These are phyloP conservation scores for Spialia ferax DNA, from an alignment of 2,888 invertebrate genomes.

Conservation along the genomic window DNA sequence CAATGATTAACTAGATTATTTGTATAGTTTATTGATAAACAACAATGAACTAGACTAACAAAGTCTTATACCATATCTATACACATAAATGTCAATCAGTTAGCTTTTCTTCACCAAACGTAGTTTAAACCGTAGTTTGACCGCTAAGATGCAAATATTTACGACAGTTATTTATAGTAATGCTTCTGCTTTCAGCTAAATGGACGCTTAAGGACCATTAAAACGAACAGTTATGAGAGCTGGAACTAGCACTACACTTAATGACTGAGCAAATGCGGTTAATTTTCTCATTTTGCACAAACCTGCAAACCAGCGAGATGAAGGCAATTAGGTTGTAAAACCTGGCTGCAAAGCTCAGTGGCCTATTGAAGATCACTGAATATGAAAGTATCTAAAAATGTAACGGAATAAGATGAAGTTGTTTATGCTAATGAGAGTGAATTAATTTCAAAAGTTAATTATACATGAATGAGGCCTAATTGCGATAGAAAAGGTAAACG, in stretches of 20 bases:
- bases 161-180: slow-evolving; percentile 32
- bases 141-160: slow-evolving; percentile 29
- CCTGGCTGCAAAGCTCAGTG: background rate
- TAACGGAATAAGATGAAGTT: background rate
- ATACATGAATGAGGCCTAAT: too few species aligned
- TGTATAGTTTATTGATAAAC: too few species aligned
- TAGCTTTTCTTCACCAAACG: too few species aligned
- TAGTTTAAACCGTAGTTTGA: background rate
- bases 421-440: too few species aligned
- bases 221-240: slow-evolving; percentile 34
- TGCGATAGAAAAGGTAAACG: too few species aligned
- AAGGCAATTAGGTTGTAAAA: background rate
- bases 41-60: too few species aligned
- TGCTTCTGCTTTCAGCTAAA: slow-evolving; percentile 17
- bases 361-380: background rate
- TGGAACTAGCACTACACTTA: slow-evolving; percentile 28
- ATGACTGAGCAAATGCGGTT: slow-evolving; percentile 34
- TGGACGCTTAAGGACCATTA: slow-evolving; percentile 31
- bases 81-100: too few species aligned
- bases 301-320: background rate
- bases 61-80: too few species aligned
- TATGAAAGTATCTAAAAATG: background rate
- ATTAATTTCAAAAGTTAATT: too few species aligned
- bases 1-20: too few species aligned
- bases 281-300: slow-evolving; percentile 25